Base-by-base conservation (phyloP, 2,797 vertebrate species). In the Cirrhinus mrigala region DNA sequence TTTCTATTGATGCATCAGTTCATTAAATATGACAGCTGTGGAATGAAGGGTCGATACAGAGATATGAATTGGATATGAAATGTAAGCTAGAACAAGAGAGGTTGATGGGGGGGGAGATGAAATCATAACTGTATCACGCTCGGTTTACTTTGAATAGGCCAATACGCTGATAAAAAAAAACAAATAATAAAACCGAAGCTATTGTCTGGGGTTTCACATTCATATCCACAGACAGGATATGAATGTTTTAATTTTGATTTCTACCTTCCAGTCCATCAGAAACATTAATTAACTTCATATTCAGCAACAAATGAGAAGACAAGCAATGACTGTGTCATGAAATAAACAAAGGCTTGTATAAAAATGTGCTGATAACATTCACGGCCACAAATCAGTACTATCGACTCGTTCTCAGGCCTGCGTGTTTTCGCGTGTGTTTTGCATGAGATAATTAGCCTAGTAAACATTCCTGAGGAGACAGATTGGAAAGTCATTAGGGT, bases 401-500 rank as follows among this genome's bases (percentile, higher is more conserved):
- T 54, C 11, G 29, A 64, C 58, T 11, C 4, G 6, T 40, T 82
- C 69, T 74, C 9, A 1, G 15, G 10, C 22, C 33, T 20, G 16
- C 1, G 6, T 76, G 58, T 83, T 58, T 68, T 6, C 37, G 7
- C 18, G 24, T 64, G 56, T 29, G 56, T 69, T 69, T 50, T 37
- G 64, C 22, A 40, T 44, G 37, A 85, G 66, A 71, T 70, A 50
- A 85, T 84, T 84, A 79, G 52, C 52, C 24, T 24, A n/a, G 75
- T 79, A 71, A 85, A 79, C 37, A 79, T 62, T 73, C 18, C 24
- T 46, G 48, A 24, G 22, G 66, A 79, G 33, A 71, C 64, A 60
- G 75, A 60, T 40, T 79, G 27, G 20, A 85, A 79, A 85, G 27
- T 50, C 54, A 79, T 78, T 78, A 78, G 75, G 50, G 37, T 15